Evolutionary conservation across 1,140 invertebrate genomes (phyloP).

Genomic region (Anagrus nilaparvatae): DNA sequence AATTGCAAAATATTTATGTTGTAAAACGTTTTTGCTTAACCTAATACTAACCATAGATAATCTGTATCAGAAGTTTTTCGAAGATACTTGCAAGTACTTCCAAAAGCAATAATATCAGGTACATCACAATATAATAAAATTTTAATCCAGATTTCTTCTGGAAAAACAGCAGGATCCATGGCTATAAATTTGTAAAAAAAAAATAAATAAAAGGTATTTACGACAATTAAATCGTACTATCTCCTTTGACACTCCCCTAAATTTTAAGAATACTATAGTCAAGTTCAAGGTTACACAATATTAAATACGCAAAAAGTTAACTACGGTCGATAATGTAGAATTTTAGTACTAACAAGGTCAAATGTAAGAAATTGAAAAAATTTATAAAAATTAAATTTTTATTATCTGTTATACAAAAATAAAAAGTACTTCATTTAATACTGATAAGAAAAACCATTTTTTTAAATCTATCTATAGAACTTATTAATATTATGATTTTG

Average conservation of each 20-base stretch:
- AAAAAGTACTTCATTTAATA: no score
- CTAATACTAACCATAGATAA: constrained; percentile 39
- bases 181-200: no score
- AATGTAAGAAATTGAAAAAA: no score
- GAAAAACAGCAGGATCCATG: constrained; percentile 42
- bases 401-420: constrained; percentile 6
- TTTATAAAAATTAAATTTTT: no score
- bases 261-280: constrained; percentile 36
- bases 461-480: no score
- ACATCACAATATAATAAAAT: constrained; percentile 41
- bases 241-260: constrained; percentile 31
- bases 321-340: no score
- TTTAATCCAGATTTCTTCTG: constrained; percentile 43
- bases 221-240: background rate
- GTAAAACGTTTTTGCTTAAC: constrained; percentile 10
- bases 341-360: no score
- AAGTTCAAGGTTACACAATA: constrained; percentile 42
- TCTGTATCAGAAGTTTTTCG: constrained; percentile 39
- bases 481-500: constrained; percentile 9
- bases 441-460: no score
- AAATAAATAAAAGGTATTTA: no score
- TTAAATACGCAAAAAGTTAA: no score
- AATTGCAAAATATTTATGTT: no score
- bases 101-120: constrained; percentile 42
- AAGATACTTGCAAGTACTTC: constrained; percentile 41